Evolutionary conservation across 2,888 invertebrate genomes (phyloP).

Genomic region (Andrena praecox): DNA sequence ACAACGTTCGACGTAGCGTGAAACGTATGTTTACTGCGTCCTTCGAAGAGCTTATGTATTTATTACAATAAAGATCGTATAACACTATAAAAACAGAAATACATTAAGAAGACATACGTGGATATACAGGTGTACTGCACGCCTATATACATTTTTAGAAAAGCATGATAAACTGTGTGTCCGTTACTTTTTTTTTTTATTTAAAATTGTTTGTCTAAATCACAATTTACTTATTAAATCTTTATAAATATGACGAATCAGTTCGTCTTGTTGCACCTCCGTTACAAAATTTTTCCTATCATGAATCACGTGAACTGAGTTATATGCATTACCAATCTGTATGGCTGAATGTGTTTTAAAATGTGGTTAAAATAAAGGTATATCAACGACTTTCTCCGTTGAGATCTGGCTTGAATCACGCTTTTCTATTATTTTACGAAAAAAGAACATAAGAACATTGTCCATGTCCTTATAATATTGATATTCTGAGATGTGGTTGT

Average conservation of each 20-base stretch:
- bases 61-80: constrained; percentile 53
- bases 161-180: constrained; percentile 1
- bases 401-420: constrained; percentile 14
- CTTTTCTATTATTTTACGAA: neutral
- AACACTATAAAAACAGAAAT: constrained; percentile 33
- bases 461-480: constrained; percentile 6
- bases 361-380: constrained; percentile 4
- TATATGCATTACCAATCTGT: neutral
- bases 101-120: constrained; percentile 34
- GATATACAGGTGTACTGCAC: constrained; percentile 50
- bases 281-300: constrained; percentile 3
- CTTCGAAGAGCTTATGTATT: constrained; percentile 47
- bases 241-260: constrained; percentile 16
- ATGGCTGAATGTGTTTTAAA: constrained; percentile 5
- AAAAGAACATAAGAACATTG: constrained; percentile 10
- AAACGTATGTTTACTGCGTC: constrained; percentile 42
- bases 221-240: constrained; percentile 35
- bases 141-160: constrained; percentile 15
- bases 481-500: constrained; percentile 21
- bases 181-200: neutral
- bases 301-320: constrained; percentile 12
- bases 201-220: constrained; percentile 10
- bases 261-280: constrained; percentile 7
- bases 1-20: neutral
- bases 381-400: neutral